Conservation (phyloP, 2,113 vertebrate genomes). For the Meriones unguiculatus region DNA sequence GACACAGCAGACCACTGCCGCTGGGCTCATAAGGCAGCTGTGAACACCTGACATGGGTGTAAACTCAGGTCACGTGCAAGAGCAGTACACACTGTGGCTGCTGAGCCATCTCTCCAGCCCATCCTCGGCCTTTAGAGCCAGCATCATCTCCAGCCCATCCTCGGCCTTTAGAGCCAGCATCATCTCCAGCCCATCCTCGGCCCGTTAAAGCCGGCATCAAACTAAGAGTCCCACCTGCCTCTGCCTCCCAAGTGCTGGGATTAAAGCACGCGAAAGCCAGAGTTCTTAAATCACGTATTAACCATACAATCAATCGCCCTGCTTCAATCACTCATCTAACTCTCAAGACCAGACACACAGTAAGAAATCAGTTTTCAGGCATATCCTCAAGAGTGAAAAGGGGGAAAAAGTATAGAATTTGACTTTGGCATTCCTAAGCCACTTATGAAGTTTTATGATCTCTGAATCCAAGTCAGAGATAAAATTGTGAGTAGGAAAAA, state of each 20-base stretch:
- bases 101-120: too few relatives aligned
- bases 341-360: neutral
- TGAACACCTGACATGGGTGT: too few relatives aligned
- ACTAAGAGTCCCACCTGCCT: neutral
- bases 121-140: too few relatives aligned
- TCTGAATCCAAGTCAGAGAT: constrained; percentile 17
- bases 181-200: neutral
- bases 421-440: neutral
- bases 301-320: too few relatives aligned
- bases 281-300: neutral
- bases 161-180: too few relatives aligned
- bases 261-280: neutral
- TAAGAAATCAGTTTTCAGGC: neutral
- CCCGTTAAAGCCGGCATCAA: neutral
- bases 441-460: neutral
- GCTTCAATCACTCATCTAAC: neutral
- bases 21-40: too few relatives aligned
- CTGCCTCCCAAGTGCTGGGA: neutral
- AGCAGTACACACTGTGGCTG: neutral
- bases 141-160: too few relatives aligned
- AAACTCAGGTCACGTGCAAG: neutral
- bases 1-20: too few relatives aligned
- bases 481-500: neutral
- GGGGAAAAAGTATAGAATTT: neutral
- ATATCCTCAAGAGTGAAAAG: neutral